Evolutionary conservation across 2,113 vertebrate species (phyloP), one percentile per base, ranked within the genome.

Genomic region (Puntigrus tetrazona): DNA sequence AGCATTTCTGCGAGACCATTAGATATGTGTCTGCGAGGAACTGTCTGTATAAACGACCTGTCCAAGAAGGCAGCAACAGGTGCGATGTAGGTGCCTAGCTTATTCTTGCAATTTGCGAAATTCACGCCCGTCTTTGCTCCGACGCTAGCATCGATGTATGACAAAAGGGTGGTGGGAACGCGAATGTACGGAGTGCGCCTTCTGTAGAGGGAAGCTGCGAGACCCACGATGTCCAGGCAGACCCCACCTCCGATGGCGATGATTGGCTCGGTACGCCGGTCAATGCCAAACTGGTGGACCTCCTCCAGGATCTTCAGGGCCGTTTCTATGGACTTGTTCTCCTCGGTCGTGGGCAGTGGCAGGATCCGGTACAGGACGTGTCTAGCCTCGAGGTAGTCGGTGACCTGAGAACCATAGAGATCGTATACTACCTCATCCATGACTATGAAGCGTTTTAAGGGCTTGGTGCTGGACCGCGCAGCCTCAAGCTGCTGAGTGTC

Each of bases 81-180:
- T 0, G 95, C 95, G 0, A 95, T 93, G 86, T 96, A 96, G 55
- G 93, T 89, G 4, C 96, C 95, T 0, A 96, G 87, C 89, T 96
- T 96, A 87, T 96, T 96, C 87, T 96, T 96, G 61, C 95, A 95
- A 84, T 95, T 94, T 41, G 94, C 93, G 45, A 96, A 96, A 83
- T 96, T 96, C 16, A 96, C 95, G 1, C 95, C 95, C 0, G 93
- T 96, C 89, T 96, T 96, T 0, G 96, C 95, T 11, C 95, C 95
- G 8, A 95, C 93, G 0, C 95, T 96, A 55, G 94, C 95, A 1
- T 96, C 95, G 0, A 96, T 92, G 0, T 96, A 96, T 3, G 95
- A 94, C 34, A 96, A 91, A 52, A 96, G 94, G 0, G 95, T 96
- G 34, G 95, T 96, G 6, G 95, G 95, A 31, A 96, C 92, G 0